Conservation (phyloP, 1,140 invertebrate species). For the Cataglyphis hispanica region DNA sequence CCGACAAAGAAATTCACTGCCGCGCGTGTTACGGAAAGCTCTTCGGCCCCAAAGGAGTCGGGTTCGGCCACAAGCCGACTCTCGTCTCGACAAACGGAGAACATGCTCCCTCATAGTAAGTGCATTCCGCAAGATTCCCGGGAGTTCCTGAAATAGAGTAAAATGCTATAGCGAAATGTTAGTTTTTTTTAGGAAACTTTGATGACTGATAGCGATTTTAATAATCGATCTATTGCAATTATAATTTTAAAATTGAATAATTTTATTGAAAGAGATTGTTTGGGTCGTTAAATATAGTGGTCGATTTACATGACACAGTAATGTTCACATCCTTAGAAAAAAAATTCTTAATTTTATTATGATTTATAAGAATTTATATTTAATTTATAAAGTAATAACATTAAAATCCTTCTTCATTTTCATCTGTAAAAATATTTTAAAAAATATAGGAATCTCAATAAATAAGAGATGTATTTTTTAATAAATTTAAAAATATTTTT, state of each 20-base stretch:
- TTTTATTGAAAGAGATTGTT: background rate
- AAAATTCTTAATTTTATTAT: no score
- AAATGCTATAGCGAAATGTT: constrained; percentile 2
- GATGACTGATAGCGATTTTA: constrained; percentile 28
- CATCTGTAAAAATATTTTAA: background rate
- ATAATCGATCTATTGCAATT: constrained; percentile 1
- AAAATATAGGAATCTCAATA: background rate
- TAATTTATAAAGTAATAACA: background rate
- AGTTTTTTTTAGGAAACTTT: constrained; percentile 29
- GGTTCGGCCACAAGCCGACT: constrained; percentile 94
- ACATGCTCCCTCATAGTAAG: constrained; percentile 91
- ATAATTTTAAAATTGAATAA: constrained; percentile 19
- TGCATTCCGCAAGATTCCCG: constrained; percentile 65
- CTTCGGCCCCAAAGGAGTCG: constrained; percentile 96
- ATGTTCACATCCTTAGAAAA: background rate
- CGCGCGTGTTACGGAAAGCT: constrained; percentile 95
- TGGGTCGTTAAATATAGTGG: background rate
- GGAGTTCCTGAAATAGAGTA: constrained; percentile 12
- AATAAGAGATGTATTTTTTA: no score
- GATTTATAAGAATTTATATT: no score
- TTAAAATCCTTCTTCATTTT: background rate
- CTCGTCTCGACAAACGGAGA: constrained; percentile 92
- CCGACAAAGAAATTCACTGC: constrained; percentile 96
- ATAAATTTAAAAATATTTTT: no score
- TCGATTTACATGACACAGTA: background rate